Evolutionary conservation across 2,113 vertebrate genomes (phyloP).

Genomic region (Campylorhamphus procurvoides): DNA sequence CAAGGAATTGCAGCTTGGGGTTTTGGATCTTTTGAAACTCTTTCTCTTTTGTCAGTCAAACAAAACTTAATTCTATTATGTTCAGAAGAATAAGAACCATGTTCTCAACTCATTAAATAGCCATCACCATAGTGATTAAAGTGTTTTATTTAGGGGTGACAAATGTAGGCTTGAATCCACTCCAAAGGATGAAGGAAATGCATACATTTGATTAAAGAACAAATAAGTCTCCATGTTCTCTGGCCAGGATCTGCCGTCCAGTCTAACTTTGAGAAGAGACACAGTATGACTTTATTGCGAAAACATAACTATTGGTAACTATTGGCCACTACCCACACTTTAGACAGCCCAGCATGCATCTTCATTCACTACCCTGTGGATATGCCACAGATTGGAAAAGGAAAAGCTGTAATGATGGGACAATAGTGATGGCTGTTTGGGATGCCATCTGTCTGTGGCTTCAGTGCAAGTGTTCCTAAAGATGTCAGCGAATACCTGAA

Average conservation of each 20-base stretch:
- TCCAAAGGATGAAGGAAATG: not conserved
- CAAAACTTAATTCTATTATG: not conserved
- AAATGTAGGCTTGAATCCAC: not conserved
- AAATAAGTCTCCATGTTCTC: not conserved
- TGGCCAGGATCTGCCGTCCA: too few species aligned
- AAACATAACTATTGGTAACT: not conserved
- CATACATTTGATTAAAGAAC: not conserved
- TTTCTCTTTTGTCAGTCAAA: not conserved
- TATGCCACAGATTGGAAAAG: not conserved
- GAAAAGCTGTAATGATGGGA: not conserved
- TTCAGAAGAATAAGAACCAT: not conserved
- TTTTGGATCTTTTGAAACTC: not conserved
- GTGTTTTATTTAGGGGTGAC: not conserved
- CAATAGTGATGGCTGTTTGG: not conserved
- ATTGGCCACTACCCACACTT: fast-evolving
- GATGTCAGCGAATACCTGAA: not conserved
- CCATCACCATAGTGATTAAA: not conserved
- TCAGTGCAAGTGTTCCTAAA: not conserved
- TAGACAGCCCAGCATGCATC: not conserved
- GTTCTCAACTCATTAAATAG: not conserved
- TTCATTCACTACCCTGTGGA: not conserved
- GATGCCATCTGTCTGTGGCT: not conserved
- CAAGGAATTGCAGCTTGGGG: not conserved
- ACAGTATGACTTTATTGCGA: not conserved
- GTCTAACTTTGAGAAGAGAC: not conserved